Evolutionary conservation across 1,140 invertebrate species (phyloP).

Genomic region (Drosophila santomea): DNA sequence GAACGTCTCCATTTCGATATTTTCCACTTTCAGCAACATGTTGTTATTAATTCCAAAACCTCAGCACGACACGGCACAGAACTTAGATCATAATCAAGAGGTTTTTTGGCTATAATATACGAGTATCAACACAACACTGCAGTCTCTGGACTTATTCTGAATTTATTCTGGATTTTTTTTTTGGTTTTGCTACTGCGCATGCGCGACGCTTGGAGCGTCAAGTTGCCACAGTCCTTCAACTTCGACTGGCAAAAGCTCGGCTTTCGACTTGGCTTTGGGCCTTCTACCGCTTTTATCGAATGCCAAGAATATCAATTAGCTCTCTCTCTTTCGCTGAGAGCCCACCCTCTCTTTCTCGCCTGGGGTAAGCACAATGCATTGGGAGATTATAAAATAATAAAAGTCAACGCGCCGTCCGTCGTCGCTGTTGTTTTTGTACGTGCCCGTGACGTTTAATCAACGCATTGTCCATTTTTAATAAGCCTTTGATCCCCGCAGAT

Average conservation of each 20-base stretch:
- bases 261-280: conserved; percentile 53
- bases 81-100: conserved; percentile 32
- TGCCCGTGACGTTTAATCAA: conserved; percentile 75
- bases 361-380: conserved; percentile 54
- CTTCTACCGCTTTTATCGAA: conserved; percentile 50
- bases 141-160: not conserved
- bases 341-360: conserved; percentile 12
- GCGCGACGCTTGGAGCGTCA: conserved; percentile 65
- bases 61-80: conserved; percentile 13
- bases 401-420: conserved; percentile 51
- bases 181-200: conserved; percentile 38
- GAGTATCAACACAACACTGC: conserved; percentile 7
- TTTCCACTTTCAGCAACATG: conserved; percentile 73
- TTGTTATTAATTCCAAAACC: conserved; percentile 19
- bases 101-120: not conserved
- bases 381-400: conserved; percentile 76
- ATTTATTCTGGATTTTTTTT: no score
- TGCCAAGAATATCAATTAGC: conserved; percentile 77
- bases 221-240: conserved; percentile 78
- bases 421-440: conserved; percentile 66
- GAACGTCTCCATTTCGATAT: conserved; percentile 81
- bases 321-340: conserved; percentile 19
- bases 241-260: conserved; percentile 70
- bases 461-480: conserved; percentile 67
- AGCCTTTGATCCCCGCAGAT: not conserved